Conservation (phyloP, 2,113 vertebrate species). For the Mormyrus iriodes region DNA sequence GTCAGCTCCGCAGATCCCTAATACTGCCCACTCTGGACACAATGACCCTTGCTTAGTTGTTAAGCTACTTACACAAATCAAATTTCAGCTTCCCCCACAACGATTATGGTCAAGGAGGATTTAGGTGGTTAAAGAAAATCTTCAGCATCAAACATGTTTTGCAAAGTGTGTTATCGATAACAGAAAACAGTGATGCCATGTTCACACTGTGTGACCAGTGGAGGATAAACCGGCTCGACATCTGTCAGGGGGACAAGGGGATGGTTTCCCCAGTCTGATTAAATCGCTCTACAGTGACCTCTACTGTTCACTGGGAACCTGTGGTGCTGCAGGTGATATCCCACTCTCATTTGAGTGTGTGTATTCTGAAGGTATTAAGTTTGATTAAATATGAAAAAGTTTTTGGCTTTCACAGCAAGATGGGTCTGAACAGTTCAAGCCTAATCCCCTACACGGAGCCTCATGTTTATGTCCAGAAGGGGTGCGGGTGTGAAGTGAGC, state of each 20-base stretch:
- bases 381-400: background rate
- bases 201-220: background rate
- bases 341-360: background rate
- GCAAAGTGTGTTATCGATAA: background rate
- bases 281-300: background rate
- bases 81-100: background rate
- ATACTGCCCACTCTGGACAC: background rate
- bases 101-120: background rate
- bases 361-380: background rate
- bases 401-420: background rate
- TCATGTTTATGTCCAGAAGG: background rate
- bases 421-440: background rate
- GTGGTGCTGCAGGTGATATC: background rate
- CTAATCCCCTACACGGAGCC: background rate
- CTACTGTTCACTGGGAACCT: background rate
- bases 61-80: background rate
- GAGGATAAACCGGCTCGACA: background rate
- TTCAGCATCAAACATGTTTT: background rate
- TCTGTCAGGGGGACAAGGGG: background rate
- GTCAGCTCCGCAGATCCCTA: background rate
- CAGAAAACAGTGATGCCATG: background rate
- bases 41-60: background rate
- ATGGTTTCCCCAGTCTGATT: background rate
- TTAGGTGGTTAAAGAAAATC: background rate
- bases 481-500: background rate